phyloP scores from a whole-genome alignment of 2,888 invertebrate species.

The Endomychus coccineus region DNA sequence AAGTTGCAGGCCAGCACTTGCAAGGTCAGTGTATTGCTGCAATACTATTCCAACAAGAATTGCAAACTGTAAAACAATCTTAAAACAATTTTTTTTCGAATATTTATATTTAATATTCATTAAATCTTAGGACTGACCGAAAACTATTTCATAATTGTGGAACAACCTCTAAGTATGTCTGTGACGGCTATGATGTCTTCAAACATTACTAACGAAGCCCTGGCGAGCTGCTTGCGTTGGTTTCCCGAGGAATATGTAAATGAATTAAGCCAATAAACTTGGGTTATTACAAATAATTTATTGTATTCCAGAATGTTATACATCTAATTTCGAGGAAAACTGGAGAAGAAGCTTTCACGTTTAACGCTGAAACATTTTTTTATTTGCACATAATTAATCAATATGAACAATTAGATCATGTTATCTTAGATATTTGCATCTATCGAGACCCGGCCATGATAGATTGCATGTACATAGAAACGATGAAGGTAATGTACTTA shows the following conservation, averaged over 20 bases:
- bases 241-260: slow-evolving; percentile 61
- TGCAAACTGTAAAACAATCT: too few species aligned
- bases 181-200: slow-evolving; percentile 53
- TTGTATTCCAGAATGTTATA: neutral
- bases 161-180: slow-evolving; percentile 77
- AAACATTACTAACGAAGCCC: slow-evolving; percentile 57
- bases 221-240: slow-evolving; percentile 66
- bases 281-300: neutral
- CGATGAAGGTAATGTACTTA: slow-evolving; percentile 70
- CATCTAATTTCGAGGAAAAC: slow-evolving; percentile 47
- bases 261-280: slow-evolving; percentile 6
- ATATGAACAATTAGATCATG: slow-evolving; percentile 57
- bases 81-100: too few species aligned
- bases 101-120: neutral
- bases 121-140: slow-evolving; percentile 58
- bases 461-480: slow-evolving; percentile 78
- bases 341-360: slow-evolving; percentile 51
- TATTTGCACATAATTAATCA: slow-evolving; percentile 83
- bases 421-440: slow-evolving; percentile 75
- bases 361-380: slow-evolving; percentile 64
- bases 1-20: too few species aligned
- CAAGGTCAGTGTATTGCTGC: too few species aligned
- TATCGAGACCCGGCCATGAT: slow-evolving; percentile 77
- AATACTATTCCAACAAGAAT: too few species aligned
- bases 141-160: slow-evolving; percentile 79